phyloP scores from a whole-genome alignment of 2,797 vertebrate genomes.

The Smutsia gigantea region DNA sequence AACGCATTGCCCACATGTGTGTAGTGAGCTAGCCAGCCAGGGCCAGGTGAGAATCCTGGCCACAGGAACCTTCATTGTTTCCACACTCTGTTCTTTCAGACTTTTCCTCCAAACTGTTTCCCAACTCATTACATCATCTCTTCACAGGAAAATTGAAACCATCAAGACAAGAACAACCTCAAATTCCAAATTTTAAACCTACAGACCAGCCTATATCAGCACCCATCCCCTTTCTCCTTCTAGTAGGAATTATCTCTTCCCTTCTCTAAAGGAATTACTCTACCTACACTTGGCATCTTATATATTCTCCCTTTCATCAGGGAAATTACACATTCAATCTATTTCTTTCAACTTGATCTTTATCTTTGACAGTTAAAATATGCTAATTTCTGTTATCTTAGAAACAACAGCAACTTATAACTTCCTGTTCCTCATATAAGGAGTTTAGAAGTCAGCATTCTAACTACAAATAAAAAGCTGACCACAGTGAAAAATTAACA shows the following conservation, averaged over 20 bases:
- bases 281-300: background rate
- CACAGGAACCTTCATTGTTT: no score
- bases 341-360: constrained; percentile 42
- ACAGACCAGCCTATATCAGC: background rate
- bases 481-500: background rate
- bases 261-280: background rate
- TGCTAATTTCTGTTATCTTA: background rate
- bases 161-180: background rate
- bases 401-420: background rate
- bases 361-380: background rate
- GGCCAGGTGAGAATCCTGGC: no score
- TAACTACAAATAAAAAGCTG: background rate
- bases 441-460: background rate
- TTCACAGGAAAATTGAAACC: background rate
- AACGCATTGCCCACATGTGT: no score
- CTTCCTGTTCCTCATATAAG: background rate
- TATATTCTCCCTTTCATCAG: background rate
- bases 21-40: no score
- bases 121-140: background rate
- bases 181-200: background rate
- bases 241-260: background rate
- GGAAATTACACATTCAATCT: background rate
- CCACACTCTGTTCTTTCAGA: background rate
- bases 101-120: background rate
- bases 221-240: background rate